Conservation (phyloP, 2,888 invertebrate species). For the Lymantria monacha region DNA sequence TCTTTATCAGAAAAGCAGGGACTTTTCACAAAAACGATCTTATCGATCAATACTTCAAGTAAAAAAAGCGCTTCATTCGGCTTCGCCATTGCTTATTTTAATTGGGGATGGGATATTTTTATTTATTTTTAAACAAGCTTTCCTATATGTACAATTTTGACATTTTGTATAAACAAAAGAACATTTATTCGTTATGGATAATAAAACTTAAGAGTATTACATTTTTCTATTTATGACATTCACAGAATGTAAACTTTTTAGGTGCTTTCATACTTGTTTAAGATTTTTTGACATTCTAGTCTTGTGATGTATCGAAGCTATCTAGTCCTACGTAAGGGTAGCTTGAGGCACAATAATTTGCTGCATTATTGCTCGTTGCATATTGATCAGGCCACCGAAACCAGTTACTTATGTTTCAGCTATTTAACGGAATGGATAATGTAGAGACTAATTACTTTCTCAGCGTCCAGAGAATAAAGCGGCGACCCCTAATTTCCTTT, state of each 20-base stretch:
- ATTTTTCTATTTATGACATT: not conserved
- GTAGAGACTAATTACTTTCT: too few species aligned
- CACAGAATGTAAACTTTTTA: not conserved
- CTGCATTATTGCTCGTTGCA: too few species aligned
- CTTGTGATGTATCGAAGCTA: too few species aligned
- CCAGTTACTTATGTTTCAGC: too few species aligned
- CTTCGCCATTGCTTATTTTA: slow-evolving; percentile 53
- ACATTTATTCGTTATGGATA: not conserved
- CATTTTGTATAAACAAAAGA: slow-evolving; percentile 44
- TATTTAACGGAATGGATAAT: too few species aligned
- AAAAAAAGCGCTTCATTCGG: slow-evolving; percentile 83
- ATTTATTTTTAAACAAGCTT: slow-evolving; percentile 25
- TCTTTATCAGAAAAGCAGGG: slow-evolving; percentile 71
- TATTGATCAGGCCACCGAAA: too few species aligned
- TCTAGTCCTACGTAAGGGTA: too few species aligned
- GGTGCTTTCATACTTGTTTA: too few species aligned
- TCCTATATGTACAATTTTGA: slow-evolving; percentile 43
- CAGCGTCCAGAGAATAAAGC: too few species aligned
- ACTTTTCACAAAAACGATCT: slow-evolving; percentile 61
- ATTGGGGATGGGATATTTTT: slow-evolving; percentile 59
- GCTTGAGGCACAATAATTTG: too few species aligned
- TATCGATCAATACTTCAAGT: slow-evolving; percentile 84
- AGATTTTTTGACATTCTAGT: too few species aligned
- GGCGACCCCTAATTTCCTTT: too few species aligned
- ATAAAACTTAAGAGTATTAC: not conserved